Conservation (phyloP, 2,888 invertebrate species). For the Chloroclysta siterata region DNA sequence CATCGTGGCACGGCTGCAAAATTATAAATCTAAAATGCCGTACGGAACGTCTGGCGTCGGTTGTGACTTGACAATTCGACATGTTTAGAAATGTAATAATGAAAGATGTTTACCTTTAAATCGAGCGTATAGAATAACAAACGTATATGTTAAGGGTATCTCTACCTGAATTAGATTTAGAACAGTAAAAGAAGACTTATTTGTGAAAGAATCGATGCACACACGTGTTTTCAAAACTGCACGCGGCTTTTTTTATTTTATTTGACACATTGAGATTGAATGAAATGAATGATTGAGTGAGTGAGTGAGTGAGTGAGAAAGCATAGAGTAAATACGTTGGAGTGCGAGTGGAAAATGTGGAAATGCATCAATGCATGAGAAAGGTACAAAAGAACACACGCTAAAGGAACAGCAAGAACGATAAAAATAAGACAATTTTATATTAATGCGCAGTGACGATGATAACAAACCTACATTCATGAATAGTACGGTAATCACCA, state of each 20-base stretch:
- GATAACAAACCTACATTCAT: too few species aligned
- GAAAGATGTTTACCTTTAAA: conserved; percentile 9
- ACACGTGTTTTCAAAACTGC: conserved; percentile 23
- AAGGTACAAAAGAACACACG: too few species aligned
- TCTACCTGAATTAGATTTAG: neutral
- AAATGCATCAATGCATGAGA: too few species aligned
- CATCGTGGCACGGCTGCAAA: conserved; percentile 56
- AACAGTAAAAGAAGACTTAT: neutral
- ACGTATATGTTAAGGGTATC: neutral
- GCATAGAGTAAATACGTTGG: too few species aligned
- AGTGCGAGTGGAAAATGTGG: too few species aligned
- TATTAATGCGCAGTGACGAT: too few species aligned
- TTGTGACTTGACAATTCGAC: conserved; percentile 4
- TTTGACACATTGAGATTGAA: too few species aligned
- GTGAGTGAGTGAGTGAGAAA: too few species aligned
- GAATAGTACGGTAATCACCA: too few species aligned
- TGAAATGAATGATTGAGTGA: too few species aligned
- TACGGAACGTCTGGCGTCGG: neutral
- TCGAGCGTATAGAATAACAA: neutral
- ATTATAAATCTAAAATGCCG: neutral
- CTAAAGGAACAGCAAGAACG: too few species aligned
- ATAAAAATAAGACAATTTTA: too few species aligned
- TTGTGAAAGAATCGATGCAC: conserved; percentile 1
- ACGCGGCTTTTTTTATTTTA: neutral
- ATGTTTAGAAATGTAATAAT: conserved; percentile 4